phyloP scores from a whole-genome alignment of 2,113 vertebrate species.

The Poicephalus gulielmi region DNA sequence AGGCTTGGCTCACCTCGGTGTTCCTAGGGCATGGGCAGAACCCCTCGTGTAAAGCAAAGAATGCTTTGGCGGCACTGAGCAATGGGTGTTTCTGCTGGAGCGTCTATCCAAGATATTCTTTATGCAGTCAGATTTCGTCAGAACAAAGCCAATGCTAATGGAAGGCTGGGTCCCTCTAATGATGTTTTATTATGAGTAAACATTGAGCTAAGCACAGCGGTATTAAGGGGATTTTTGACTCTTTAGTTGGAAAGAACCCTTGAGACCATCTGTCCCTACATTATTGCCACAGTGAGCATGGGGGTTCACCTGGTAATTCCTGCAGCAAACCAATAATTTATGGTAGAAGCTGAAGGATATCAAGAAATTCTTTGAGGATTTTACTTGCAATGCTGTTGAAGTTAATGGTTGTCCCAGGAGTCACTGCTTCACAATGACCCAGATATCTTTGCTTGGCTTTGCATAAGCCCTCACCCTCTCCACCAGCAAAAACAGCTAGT shows the following conservation, averaged over 20 bases:
- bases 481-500: not conserved
- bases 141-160: conserved; percentile 7
- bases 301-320: not conserved
- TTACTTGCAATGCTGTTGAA: not conserved
- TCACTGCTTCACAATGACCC: not conserved
- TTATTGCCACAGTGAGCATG: not conserved
- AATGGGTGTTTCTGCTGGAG: not conserved
- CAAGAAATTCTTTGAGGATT: not conserved
- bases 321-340: not conserved
- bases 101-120: not conserved
- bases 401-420: not conserved
- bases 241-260: not conserved
- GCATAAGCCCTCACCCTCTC: not conserved
- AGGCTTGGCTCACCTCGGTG: not conserved
- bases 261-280: not conserved
- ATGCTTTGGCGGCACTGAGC: not conserved
- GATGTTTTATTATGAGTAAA: conserved; percentile 49
- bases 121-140: not conserved
- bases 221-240: conserved; percentile 30
- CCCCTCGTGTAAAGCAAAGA: not conserved
- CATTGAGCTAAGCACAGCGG: not conserved
- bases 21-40: not conserved
- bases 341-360: not conserved
- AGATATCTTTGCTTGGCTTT: fast-evolving
- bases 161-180: not conserved